A percentile compares a stretch with the other conserved stretches of the same genome.
Evolutionary conservation across 2,797 vertebrate genomes (phyloP).

Genomic region (Sarcophilus harrisii): DNA sequence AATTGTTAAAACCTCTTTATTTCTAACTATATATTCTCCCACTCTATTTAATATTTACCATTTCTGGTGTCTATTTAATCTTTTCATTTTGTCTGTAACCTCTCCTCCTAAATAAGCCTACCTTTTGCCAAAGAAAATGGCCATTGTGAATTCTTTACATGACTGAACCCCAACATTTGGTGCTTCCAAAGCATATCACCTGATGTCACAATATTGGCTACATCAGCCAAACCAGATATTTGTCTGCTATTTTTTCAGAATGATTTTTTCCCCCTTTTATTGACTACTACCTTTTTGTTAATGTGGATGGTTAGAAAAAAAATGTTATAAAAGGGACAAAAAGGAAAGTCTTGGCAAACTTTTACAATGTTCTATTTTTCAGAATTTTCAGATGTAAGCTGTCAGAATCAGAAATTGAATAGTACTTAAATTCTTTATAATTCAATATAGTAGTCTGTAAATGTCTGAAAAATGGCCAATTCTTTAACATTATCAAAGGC

Average conservation of each 20-base stretch:
- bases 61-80: too few relatives aligned
- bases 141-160: too few relatives aligned
- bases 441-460: neutral
- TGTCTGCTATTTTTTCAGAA: neutral
- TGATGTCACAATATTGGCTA: too few relatives aligned
- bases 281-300: neutral
- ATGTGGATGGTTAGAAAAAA: neutral
- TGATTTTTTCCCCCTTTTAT: neutral
- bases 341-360: neutral
- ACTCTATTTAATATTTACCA: too few relatives aligned
- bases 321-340: neutral
- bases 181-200: too few relatives aligned
- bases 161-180: too few relatives aligned
- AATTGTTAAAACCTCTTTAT: too few relatives aligned
- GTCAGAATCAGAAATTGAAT: neutral
- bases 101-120: too few relatives aligned
- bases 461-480: neutral
- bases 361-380: neutral
- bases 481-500: neutral
- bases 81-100: too few relatives aligned
- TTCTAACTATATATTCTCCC: too few relatives aligned
- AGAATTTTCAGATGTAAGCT: neutral
- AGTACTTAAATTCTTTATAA: neutral
- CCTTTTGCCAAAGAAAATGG: too few relatives aligned
- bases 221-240: neutral